A percentile compares a stretch with the other conserved stretches of the same genome.
phyloP scores from a whole-genome alignment of 1,140 invertebrate species.

The Zaprionus inermis region DNA sequence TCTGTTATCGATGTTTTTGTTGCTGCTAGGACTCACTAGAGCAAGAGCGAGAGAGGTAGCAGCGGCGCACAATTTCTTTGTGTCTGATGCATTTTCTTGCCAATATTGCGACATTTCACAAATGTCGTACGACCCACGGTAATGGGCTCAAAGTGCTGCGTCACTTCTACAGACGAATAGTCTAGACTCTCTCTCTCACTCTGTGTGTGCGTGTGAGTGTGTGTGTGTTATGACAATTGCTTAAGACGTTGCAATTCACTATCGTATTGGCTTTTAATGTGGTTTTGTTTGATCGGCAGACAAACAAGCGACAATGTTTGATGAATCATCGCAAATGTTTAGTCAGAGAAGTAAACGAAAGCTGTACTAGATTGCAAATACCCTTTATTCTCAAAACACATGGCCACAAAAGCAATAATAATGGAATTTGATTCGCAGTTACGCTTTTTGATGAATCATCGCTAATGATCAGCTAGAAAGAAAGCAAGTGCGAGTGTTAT shows the following conservation, averaged over 20 bases:
- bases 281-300: constrained; percentile 1
- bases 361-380: background rate
- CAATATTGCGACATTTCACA: constrained; percentile 56
- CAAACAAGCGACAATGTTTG: background rate
- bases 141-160: constrained; percentile 57
- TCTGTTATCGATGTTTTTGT: constrained; percentile 64
- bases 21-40: constrained; percentile 47
- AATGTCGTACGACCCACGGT: constrained; percentile 54
- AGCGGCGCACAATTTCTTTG: constrained; percentile 23
- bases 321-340: constrained; percentile 7
- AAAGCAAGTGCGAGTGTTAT: background rate
- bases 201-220: background rate
- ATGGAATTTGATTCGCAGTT: background rate
- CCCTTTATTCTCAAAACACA: background rate
- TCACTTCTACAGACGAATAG: constrained; percentile 15
- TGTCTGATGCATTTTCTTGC: constrained; percentile 33
- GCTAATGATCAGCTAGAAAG: background rate
- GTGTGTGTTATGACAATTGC: constrained; percentile 9
- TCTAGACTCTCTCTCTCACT: background rate
- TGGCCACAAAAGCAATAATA: background rate
- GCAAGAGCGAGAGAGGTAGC: background rate
- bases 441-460: background rate
- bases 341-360: background rate
- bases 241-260: constrained; percentile 1
- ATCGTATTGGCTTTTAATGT: constrained; percentile 2